Base-by-base conservation (phyloP, 1,140 invertebrate genomes). In the Drosophila elegans region DNA sequence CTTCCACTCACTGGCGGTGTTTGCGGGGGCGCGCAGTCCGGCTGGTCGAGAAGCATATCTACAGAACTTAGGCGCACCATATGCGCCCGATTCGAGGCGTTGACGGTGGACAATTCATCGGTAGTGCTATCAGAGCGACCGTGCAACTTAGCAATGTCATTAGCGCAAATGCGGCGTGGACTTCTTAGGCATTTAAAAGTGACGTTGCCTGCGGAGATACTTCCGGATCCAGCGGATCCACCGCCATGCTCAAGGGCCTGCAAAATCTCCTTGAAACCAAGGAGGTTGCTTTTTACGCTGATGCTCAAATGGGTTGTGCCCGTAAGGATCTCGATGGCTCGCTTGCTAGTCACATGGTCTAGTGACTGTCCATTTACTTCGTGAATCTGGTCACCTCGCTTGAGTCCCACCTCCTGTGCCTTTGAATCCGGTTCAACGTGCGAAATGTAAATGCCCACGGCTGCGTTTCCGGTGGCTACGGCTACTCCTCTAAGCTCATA, bases 361-460 rank as follows among this genome's bases (percentile, higher is more conserved):
- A 99, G 99, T 80, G 96, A 98, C 88, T 99, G 97, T 16, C 98
- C 98, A 93, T 99, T 99, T 0, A 99, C 98, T 93, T 99, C 98
- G 57, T 99, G 94, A 69, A 99, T 97, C 93, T 99, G 98, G 94
- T 99, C 99, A 2, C 98, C 98, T 52, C 98, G 94, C 93, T 99
- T 99, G 13, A 99, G 93, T 1, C 99, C 98, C n/a, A 98, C 97
- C 88, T 99, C 97, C 93, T 98, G 97, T 0, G 98, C 98, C 93
- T 98, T 98, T 3, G 98, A 98, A 59, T 95, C 95, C 74, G 96
- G 96, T 82, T 99, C 98, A 16, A 99, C 96, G 93, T 98, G 97
- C 10, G 97, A 96, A 62, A 99, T 97, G 93, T 99, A 99, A 62
- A 99, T 98, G 12, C 98, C 98, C 5, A 91, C 88, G 0, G 80